Base-by-base conservation (phyloP, 1,140 invertebrate species). In the Stegodyphus mimosarum region DNA sequence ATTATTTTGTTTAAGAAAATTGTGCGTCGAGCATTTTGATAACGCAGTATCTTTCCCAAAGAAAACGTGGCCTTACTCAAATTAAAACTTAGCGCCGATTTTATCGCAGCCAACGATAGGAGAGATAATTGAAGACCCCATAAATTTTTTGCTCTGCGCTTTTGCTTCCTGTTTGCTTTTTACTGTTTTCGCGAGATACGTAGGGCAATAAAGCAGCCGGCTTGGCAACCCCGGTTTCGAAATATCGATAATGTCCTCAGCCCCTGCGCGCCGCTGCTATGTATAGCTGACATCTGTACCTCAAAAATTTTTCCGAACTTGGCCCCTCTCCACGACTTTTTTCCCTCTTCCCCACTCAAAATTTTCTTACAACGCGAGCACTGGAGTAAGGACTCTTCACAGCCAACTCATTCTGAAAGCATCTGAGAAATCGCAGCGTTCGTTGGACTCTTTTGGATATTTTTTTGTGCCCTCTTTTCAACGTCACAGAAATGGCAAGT, bases 191-290 rank as follows among this genome's bases (percentile, higher is more conserved):
- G 6, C 66, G 18, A n/a, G n/a, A 60, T 60, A n/a, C 33, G 49
- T 33, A 48, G 7, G 7, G 52, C 52, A 69, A 72, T 80, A 72
- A 72, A 7, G 10, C 15, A 17, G 78, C 78, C 78, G 72, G 63
- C 55, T 49, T 49, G 18, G 10, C 5, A 49, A 49, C 15, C 18
- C 18, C 67, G 49, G 17, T 33, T 11, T 15, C 52, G 18, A 18
- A 50, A 49, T 80, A 80, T 80, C 69, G 78, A 80, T 71, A 71
- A 50, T 80, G 52, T n/a, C n/a, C n/a, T n/a, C n/a, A n/a, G n/a
- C 70, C 78, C 50, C 70, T 55, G 33, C 69, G 52, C 50, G 6
- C 13, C 78, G 52, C 50, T n/a, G 33, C 78, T 80, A 80, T 71
- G 78, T 80, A 72, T 80, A 80, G 78, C 50, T 52, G 48, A 69